Evolutionary conservation across 2,113 vertebrate genomes (phyloP).

Genomic region (Nyctibius bracteatus): DNA sequence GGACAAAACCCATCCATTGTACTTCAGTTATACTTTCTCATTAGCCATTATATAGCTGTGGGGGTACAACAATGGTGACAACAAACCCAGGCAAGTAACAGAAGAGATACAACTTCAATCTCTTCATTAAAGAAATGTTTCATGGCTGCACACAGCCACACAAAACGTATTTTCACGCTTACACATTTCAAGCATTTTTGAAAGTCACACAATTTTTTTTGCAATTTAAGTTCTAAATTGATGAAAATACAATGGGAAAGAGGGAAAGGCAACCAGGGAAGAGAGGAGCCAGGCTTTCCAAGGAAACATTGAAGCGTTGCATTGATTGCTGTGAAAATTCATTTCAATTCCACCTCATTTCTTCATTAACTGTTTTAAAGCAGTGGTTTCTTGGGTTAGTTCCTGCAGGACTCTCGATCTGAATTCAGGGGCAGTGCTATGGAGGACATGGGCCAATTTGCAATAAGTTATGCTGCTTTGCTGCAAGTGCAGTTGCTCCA

Average conservation of each 20-base stretch:
- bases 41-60: not conserved
- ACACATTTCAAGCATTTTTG: conserved; percentile 12
- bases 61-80: not conserved
- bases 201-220: conserved; percentile 43
- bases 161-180: conserved; percentile 40
- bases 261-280: not conserved
- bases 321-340: conserved; percentile 21
- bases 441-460: not conserved
- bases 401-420: not conserved
- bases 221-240: conserved; percentile 43
- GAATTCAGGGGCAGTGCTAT: not conserved
- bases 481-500: not conserved
- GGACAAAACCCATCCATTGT: not conserved
- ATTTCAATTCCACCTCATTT: not conserved
- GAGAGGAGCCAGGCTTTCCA: not conserved
- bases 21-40: not conserved
- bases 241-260: not conserved
- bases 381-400: not conserved
- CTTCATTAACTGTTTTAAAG: not conserved
- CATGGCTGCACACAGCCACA: not conserved
- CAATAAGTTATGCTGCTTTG: not conserved
- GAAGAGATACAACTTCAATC: not conserved
- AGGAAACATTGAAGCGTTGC: not conserved
- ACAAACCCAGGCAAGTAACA: not conserved
- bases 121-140: conserved; percentile 38